Percentiles rank a stretch among this genome's conserved stretches.
Conservation (phyloP, 2,113 vertebrate species). For the Plecotus auritus region DNA sequence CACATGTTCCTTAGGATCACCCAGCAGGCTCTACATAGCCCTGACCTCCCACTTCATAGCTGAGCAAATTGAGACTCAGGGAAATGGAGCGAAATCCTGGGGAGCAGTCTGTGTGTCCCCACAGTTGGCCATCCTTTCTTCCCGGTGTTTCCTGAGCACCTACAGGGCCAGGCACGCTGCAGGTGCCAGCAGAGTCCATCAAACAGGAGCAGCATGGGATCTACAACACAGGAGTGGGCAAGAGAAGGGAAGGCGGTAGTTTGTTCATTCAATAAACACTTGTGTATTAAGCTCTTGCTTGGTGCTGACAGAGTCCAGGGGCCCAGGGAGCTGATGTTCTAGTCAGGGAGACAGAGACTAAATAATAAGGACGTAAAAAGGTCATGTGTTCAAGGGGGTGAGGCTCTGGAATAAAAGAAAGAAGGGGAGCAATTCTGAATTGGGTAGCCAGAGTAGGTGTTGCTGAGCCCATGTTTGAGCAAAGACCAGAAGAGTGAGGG, state of each 20-base stretch:
- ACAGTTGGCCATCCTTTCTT: background rate
- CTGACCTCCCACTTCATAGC: background rate
- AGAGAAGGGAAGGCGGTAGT: background rate
- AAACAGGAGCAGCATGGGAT: no score
- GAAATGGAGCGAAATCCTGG: fast-evolving
- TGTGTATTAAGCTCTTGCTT: fast-evolving
- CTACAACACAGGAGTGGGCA: background rate
- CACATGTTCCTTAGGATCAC: background rate
- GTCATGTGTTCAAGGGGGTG: fast-evolving
- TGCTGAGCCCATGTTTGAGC: background rate
- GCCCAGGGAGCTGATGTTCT: background rate
- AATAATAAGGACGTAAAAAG: fast-evolving
- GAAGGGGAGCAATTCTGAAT: no score
- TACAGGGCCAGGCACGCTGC: fast-evolving
- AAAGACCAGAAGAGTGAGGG: background rate
- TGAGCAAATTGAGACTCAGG: background rate
- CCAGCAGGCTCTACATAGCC: fast-evolving
- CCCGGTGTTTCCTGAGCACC: background rate
- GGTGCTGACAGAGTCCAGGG: background rate
- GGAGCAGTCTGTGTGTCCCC: background rate
- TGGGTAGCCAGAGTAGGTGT: background rate
- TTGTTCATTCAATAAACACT: background rate
- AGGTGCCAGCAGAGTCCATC: background rate
- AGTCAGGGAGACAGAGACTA: background rate
- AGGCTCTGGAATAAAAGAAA: background rate